Percentiles rank a stretch among this genome's conserved stretches.
These are phyloP conservation scores for Scleropages formosus DNA, from an alignment of 2,797 vertebrate species.

Conservation along the genomic window DNA sequence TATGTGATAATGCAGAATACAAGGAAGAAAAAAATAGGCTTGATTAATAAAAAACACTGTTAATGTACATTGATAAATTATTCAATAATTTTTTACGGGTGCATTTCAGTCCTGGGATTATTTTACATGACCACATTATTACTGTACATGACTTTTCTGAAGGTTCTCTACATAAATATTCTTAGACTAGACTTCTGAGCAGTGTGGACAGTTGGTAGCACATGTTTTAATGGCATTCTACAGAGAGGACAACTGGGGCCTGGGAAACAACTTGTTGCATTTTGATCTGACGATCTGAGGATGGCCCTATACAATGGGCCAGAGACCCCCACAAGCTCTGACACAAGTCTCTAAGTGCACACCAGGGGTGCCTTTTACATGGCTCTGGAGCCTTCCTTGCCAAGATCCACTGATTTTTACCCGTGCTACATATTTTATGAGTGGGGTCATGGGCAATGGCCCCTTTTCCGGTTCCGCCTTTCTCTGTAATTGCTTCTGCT, in stretches of 20 bases:
- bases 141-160: too few species aligned
- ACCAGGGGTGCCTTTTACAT: not conserved
- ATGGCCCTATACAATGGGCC: not conserved
- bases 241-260: constrained; percentile 63
- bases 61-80: too few species aligned
- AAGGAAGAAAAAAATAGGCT: too few species aligned
- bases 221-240: constrained; percentile 53
- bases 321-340: not conserved
- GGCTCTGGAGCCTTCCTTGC: not conserved
- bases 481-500: not conserved
- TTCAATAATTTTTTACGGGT: too few species aligned
- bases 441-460: not conserved
- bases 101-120: too few species aligned
- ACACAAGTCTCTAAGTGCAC: not conserved
- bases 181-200: not conserved
- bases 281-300: constrained; percentile 42
- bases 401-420: not conserved
- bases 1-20: too few species aligned
- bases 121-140: too few species aligned
- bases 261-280: constrained; percentile 56
- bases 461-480: not conserved
- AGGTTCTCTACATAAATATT: too few species aligned
- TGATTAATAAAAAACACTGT: too few species aligned
- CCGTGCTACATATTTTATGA: constrained; percentile 13
- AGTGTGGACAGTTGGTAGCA: constrained; percentile 54